Conservation (phyloP, 1,140 invertebrate genomes). For the Drosophila truncata region DNA sequence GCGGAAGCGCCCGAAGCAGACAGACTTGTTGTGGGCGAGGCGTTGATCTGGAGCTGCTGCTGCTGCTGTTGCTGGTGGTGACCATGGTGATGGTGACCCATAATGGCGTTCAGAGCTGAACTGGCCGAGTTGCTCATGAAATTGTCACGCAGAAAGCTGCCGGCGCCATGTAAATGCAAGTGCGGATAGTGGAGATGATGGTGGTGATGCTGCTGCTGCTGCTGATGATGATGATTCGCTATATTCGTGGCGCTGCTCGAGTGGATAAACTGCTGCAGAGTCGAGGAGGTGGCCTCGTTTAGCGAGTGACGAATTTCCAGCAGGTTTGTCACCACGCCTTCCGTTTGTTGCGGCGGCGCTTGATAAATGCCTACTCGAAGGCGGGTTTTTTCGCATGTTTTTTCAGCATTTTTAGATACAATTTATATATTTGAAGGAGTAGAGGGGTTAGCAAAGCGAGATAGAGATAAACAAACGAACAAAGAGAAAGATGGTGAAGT, state of each 20-base stretch:
- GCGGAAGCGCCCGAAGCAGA: conserved; percentile 14
- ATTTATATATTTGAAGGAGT: conserved; percentile 12
- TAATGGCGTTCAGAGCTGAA: conserved; percentile 77
- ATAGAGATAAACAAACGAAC: conserved; percentile 45
- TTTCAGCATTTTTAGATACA: conserved; percentile 30
- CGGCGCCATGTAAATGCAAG: conserved; percentile 80
- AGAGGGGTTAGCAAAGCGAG: conserved; percentile 45
- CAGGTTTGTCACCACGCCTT: conserved; percentile 76
- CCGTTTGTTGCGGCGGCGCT: conserved; percentile 59
- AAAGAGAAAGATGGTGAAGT: conserved; percentile 33
- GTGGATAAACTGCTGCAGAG: conserved; percentile 76
- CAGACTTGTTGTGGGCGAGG: conserved; percentile 51
- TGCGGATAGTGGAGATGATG: conserved; percentile 75
- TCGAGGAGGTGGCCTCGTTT: conserved; percentile 77
- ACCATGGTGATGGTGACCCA: conserved; percentile 60
- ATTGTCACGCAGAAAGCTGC: conserved; percentile 77
- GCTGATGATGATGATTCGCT: conserved; percentile 33
- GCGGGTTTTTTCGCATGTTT: background rate
- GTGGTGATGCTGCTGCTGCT: conserved; percentile 47
- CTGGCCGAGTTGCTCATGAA: conserved; percentile 83
- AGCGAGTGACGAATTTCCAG: conserved; percentile 79
- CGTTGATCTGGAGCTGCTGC: conserved; percentile 35
- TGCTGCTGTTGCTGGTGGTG: conserved; percentile 39
- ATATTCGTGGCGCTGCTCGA: conserved; percentile 70
- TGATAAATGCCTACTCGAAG: conserved; percentile 71